phyloP scores from a whole-genome alignment of 1,140 invertebrate species.

The Musca vetustissima region DNA sequence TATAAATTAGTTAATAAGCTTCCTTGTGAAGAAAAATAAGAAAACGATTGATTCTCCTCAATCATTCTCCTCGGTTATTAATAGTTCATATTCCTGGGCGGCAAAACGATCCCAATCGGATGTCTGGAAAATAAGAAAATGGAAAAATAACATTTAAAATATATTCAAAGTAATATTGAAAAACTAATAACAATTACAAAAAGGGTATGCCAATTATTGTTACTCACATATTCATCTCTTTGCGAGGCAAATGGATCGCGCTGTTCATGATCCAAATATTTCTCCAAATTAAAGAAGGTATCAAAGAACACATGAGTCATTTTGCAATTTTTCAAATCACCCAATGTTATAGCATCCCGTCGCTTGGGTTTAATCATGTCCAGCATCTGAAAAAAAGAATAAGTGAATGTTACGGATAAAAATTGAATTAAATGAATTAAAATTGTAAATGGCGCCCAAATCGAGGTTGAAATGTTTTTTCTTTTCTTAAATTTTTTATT shows the following conservation, averaged over 20 bases:
- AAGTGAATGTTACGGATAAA: no score
- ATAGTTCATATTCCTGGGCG: conserved; percentile 93
- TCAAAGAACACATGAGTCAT: conserved; percentile 98
- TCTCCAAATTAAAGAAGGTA: conserved; percentile 99
- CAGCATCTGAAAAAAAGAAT: conserved; percentile 83
- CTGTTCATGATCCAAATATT: conserved; percentile 98
- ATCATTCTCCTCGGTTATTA: conserved; percentile 95
- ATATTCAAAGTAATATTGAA: no score
- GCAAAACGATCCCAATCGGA: conserved; percentile 99
- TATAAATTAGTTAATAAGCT: no score
- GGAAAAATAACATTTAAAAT: no score
- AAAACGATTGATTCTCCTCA: conserved; percentile 8
- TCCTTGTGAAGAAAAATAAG: no score
- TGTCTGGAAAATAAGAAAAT: conserved; percentile 62
- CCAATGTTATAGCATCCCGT: conserved; percentile 80
- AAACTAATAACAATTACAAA: no score
- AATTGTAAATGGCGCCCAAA: no score
- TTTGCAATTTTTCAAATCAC: conserved; percentile 91
- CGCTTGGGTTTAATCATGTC: conserved; percentile 92
- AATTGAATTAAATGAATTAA: no score
- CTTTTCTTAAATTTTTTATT: no score
- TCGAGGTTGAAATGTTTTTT: no score
- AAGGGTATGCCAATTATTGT: background rate
- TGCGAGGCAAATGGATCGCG: conserved; percentile 95
- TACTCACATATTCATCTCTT: conserved; percentile 66